A percentile compares a stretch with the other conserved stretches of the same genome.
Conservation (phyloP, 2,888 invertebrate genomes). For the Pseudococcus viburni region DNA sequence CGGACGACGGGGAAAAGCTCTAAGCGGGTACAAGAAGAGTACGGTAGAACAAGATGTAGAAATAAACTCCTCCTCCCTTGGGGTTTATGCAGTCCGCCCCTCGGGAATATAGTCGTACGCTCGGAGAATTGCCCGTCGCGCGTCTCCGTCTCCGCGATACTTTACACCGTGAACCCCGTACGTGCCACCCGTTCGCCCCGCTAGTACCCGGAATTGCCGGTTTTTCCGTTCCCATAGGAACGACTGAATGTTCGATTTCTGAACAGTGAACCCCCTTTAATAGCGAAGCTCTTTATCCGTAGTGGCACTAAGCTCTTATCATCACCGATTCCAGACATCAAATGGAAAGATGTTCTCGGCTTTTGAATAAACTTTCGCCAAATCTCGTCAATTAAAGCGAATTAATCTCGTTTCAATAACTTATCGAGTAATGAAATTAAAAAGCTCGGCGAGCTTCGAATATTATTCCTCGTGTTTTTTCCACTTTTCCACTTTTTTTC, state of each 20-base stretch:
- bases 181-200: slow-evolving; percentile 67
- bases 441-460: neutral
- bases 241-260: slow-evolving; percentile 69
- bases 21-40: slow-evolving; percentile 64
- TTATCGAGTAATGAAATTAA: slow-evolving; percentile 18
- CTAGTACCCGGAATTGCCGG: slow-evolving; percentile 69
- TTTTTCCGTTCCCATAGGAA: slow-evolving; percentile 75
- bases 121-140: slow-evolving; percentile 67
- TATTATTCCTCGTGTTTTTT: neutral
- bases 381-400: slow-evolving; percentile 59
- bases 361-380: slow-evolving; percentile 51
- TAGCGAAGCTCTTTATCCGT: slow-evolving; percentile 38
- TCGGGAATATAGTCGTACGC: slow-evolving; percentile 68
- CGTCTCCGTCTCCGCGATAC: slow-evolving; percentile 62
- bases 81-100: slow-evolving; percentile 72
- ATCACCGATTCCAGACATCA: slow-evolving; percentile 58
- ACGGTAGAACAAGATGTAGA: slow-evolving; percentile 67
- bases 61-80: slow-evolving; percentile 72
- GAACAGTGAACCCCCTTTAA: slow-evolving; percentile 64
- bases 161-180: slow-evolving; percentile 51
- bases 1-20: slow-evolving; percentile 66
- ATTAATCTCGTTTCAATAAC: slow-evolving; percentile 54
- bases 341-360: slow-evolving; percentile 59
- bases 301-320: slow-evolving; percentile 45
- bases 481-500: neutral